Evolutionary conservation across 2,797 vertebrate genomes (phyloP).

Genomic region (Petrocephalus schoutedeni): DNA sequence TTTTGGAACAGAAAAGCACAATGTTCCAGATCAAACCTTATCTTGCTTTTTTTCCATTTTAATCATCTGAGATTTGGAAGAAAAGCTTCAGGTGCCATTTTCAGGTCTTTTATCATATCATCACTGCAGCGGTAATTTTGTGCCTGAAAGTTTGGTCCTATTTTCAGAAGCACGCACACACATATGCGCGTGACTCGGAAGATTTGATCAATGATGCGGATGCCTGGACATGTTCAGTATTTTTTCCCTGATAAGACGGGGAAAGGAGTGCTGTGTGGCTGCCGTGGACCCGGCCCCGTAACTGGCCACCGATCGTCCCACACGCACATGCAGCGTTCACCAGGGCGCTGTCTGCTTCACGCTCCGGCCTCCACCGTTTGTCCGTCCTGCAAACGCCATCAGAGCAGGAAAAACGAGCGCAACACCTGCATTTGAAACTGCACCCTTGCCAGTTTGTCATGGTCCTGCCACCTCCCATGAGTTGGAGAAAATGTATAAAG

Average conservation of each 20-base stretch:
- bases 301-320: neutral
- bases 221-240: constrained; percentile 62
- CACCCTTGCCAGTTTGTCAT: constrained; percentile 29
- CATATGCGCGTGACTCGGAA: constrained; percentile 39
- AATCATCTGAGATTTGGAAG: constrained; percentile 6
- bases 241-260: constrained; percentile 63
- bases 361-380: neutral
- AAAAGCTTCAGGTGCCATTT: neutral
- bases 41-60: neutral
- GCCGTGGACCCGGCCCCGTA: neutral
- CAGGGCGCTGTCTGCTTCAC: neutral
- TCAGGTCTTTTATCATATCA: constrained; percentile 16
- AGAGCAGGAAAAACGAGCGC: constrained; percentile 38
- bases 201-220: constrained; percentile 59
- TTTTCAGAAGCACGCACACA: constrained; percentile 14
- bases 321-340: neutral
- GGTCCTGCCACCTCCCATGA: neutral
- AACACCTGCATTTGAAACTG: constrained; percentile 47
- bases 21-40: constrained; percentile 18
- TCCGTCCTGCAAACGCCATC: constrained; percentile 34
- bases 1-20: neutral
- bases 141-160: neutral
- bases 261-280: constrained; percentile 34
- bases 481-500: neutral
- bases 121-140: constrained; percentile 13